Evolutionary conservation across 2,797 vertebrate species (phyloP), one percentile per base, ranked within the genome.

Genomic region (Enteromius treurensis): DNA sequence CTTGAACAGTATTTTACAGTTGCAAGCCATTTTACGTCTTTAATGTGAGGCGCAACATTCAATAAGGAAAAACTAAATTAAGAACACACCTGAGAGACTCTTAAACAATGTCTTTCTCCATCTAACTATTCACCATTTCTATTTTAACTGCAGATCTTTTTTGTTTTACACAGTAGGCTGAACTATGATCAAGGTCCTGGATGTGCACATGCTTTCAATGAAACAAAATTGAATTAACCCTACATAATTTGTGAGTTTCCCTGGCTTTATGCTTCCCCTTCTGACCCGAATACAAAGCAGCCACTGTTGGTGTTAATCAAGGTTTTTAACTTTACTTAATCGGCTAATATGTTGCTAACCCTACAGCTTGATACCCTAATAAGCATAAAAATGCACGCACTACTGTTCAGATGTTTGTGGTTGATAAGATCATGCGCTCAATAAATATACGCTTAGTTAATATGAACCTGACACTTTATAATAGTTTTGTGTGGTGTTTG

Each of bases 151-250:
- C 51, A 74, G 45, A 15, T 55, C 17, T 37, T n/a, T 53, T 74
- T 11, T 55, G 10, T 34, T 32, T 75, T 53, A 34, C 11, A 37
- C 11, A 37, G 19, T 67, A 34, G 87, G 86, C 90, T 91, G 89
- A 85, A 88, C 21, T 74, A 68, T 86, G 32, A 53, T 42, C 53
- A 26, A 42, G n/a, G n/a, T 23, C 53, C 14, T 76, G 32, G 53
- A 60, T 42, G 55, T 84, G 64, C 77, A 73, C 69, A 83, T 79
- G 80, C 62, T 65, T 82, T 85, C 82, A 86, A 77, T 84, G 42
- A 79, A 21, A 34, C 64, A 6, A 65, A 53, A 70, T 74, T 64
- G 47, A 77, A 80, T 86, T 84, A 82, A 32, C 34, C 58, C 77
- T 26, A 60, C 26, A n/a, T 76, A 65, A 76, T 40, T 26, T 42